phyloP scores from a whole-genome alignment of 2,888 invertebrate genomes.

The Apamea epomidion region DNA sequence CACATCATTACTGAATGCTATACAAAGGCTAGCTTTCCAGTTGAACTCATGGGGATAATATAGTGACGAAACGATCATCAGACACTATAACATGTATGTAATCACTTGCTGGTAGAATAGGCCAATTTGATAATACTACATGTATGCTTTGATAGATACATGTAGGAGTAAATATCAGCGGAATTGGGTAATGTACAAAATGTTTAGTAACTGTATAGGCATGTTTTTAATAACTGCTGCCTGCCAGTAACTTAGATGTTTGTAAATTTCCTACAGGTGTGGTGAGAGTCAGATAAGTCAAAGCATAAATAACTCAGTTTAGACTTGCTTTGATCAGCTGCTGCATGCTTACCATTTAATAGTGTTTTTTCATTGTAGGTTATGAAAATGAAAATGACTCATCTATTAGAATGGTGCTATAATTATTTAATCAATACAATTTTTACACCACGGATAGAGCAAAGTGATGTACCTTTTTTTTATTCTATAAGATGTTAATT shows the following conservation, averaged over 20 bases:
- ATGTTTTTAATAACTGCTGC: conserved; percentile 27
- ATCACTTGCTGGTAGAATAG: conserved; percentile 32
- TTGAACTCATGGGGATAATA: conserved; percentile 52
- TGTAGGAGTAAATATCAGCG: conserved; percentile 1
- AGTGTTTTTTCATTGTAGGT: conserved; percentile 74
- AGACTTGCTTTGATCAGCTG: conserved; percentile 20
- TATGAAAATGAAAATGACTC: conserved; percentile 77
- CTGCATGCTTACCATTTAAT: conserved; percentile 37
- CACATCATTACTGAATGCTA: conserved; percentile 66
- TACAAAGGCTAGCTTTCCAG: conserved; percentile 55
- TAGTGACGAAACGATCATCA: conserved; percentile 38
- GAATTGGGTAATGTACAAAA: conserved; percentile 19
- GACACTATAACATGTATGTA: conserved; percentile 26
- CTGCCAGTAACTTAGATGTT: conserved; percentile 29
- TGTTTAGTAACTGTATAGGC: conserved; percentile 15
- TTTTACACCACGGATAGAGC: conserved; percentile 66
- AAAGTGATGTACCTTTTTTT: conserved; percentile 80
- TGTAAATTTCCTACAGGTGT: conserved; percentile 33
- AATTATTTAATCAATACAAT: conserved; percentile 75
- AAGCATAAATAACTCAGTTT: conserved; percentile 25
- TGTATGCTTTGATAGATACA: conserved; percentile 15
- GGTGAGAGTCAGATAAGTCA: conserved; percentile 18
- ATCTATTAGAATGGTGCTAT: conserved; percentile 76
- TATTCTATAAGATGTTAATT: conserved; percentile 8
- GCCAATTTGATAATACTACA: conserved; percentile 15